Conservation (phyloP, 2,797 vertebrate genomes). For the Todus mexicanus region DNA sequence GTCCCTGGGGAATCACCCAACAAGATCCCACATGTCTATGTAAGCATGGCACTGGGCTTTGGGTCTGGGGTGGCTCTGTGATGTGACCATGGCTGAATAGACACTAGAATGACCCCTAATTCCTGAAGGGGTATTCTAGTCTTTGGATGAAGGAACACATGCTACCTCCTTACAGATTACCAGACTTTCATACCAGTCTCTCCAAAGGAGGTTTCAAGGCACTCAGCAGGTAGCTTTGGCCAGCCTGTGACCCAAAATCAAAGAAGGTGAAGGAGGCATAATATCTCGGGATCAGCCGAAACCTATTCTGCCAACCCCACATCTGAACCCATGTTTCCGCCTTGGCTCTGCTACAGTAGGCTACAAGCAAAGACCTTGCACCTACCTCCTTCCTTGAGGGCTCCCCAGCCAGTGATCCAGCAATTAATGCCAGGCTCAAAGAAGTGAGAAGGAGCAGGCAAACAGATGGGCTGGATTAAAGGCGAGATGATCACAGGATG, state of each 20-base stretch:
- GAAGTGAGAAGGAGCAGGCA: constrained; percentile 84
- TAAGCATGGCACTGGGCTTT: neutral
- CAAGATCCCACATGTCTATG: neutral
- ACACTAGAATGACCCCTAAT: neutral
- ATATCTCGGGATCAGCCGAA: neutral
- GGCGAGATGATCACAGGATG: constrained; percentile 74
- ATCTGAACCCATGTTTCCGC: neutral
- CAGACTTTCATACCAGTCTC: neutral
- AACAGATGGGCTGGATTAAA: constrained; percentile 82
- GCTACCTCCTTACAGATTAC: neutral
- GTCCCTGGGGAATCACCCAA: neutral
- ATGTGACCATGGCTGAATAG: neutral
- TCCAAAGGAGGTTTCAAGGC: neutral
- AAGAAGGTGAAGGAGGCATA: neutral
- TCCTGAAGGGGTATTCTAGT: neutral
- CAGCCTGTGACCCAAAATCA: neutral
- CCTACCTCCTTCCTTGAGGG: constrained; percentile 84
- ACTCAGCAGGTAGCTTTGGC: neutral
- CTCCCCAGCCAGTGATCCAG: constrained; percentile 95
- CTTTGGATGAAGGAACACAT: neutral
- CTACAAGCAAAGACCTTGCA: neutral
- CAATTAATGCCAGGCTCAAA: constrained; percentile 85
- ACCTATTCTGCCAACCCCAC: neutral
- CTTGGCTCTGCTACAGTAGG: neutral
- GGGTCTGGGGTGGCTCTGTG: neutral